Base-by-base conservation (phyloP, 2,888 invertebrate genomes). In the Agrotis puta region DNA sequence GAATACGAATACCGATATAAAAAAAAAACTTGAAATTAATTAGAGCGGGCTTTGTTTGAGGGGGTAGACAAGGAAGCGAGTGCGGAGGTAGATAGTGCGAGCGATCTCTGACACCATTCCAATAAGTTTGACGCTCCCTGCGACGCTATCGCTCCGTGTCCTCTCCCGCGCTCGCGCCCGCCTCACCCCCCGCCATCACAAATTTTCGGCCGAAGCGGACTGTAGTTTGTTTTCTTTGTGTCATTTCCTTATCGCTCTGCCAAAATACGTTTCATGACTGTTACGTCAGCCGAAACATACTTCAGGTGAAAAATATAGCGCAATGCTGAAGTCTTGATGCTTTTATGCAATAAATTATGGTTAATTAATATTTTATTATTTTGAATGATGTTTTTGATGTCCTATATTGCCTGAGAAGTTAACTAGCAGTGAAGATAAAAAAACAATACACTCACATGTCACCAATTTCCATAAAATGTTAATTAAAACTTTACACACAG, bases 221-320 rank as follows among this genome's bases (percentile, higher is more conserved):
- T 92, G 92, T 94, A 95, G 94, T 95, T 95, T 95, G 94, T 96
- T 96, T 95, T 95, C 95, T 95, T 94, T 93, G 94, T 95, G 94
- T 94, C 95, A 95, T 96, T 96, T 96, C 94, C 96, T 96, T 96
- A 96, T 96, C 96, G 94, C 90, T 90, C 92, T 95, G 95, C 96
- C 95, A 96, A 96, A 96, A 96, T 95, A 95, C 94, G 93, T 94
- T 95, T 93, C 95, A 94, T 93, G 95, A 94, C 94, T 92, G 92
- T 95, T 95, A 95, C 93, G 92, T 94, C 94, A 95, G 91, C 91
- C 89, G 91, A 92, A 93, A 94, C 92, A 93, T 94, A 93, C 92
- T 94, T 94, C 94, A 95, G 94, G 95, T 95, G 91, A 92, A 94
- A 92, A 90, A 89, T 93, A 79, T 93, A 92, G 87, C 75, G 64